Base-by-base conservation (phyloP, 1,140 invertebrate species). In the Drosophila gunungcola region DNA sequence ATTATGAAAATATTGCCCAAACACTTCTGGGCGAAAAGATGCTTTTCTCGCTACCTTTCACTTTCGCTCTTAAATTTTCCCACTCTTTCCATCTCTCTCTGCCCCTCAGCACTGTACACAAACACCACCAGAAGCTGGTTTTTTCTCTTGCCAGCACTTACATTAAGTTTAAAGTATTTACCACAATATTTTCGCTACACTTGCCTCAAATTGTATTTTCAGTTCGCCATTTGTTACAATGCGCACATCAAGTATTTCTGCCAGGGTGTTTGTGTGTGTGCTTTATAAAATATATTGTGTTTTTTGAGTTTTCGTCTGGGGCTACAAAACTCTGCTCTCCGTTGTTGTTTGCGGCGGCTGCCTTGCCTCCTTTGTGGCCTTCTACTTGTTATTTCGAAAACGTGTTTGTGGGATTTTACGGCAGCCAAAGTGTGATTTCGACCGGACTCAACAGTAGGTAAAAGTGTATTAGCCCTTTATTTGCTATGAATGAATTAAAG, bases 151-250 rank as follows among this genome's bases (percentile, higher is more conserved):
- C 36, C n/a, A 27, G 48, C 75, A 83, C 80, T 80, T 76, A 77
- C 58, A 83, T 83, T 83, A 84, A 80, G 84, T 85, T 84, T 80
- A 84, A 83, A 83, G 81, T 80, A 83, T 85, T 83, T 85, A 76
- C 61, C 65, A 67, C 76, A 84, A 80, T 83, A 80, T 84, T 83
- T 83, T 84, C 72, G 81, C 80, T 83, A 84, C 80, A 83, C 80
- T 83, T 83, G 73, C 61, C 58, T 39, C 39, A 72, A 83, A 83
- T 67, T 84, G 80, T 84, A 67, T 83, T 83, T 80, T 49, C 73
- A 49, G 52, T 39, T 57, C 43, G 43, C 62, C 62, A 25, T 58
- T 65, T 58, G 34, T 39, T 21, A 12, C 60, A 63, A 36, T 42
- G 21, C 41, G 12, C 34, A 29, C 36, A 43, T 68, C 29, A 65